These are phyloP conservation scores for Ypsolopha scabrella DNA, from an alignment of 2,888 invertebrate species.

Conservation along the genomic window DNA sequence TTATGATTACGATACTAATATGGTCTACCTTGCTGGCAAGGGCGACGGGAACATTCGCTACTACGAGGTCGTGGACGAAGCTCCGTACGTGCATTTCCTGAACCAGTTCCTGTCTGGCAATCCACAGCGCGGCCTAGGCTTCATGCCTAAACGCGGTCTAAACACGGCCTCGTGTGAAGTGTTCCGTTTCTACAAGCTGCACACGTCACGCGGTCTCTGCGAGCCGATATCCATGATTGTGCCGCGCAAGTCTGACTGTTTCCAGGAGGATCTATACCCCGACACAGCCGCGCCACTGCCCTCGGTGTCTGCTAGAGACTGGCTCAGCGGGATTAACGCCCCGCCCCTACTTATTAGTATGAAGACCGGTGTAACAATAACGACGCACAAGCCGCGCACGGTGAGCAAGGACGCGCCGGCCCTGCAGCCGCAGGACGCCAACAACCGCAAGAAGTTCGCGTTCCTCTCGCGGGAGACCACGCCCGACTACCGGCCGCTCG, in stretches of 20 bases:
- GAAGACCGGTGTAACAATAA: conserved; percentile 81
- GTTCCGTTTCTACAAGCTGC: no score
- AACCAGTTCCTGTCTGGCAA: conserved; percentile 91
- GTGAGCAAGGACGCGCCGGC: conserved; percentile 64
- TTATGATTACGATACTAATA: conserved; percentile 92
- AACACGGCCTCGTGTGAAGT: conserved; percentile 49
- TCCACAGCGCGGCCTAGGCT: conserved; percentile 91
- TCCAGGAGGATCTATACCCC: conserved; percentile 85
- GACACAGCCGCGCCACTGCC: conserved; percentile 89
- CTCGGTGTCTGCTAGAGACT: conserved; percentile 88
- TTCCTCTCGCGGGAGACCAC: conserved; percentile 88
- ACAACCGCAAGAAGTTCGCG: conserved; percentile 88
- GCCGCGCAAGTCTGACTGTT: no score
- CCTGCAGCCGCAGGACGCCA: conserved; percentile 73
- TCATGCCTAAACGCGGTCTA: conserved; percentile 90
- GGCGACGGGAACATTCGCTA: conserved; percentile 96
- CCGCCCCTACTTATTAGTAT: conserved; percentile 85
- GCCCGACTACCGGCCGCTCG: conserved; percentile 86
- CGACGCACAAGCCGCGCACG: conserved; percentile 77
- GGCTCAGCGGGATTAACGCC: conserved; percentile 87
- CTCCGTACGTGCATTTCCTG: conserved; percentile 92
- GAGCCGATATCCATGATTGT: no score
- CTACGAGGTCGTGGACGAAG: conserved; percentile 92
- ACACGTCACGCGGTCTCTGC: no score
- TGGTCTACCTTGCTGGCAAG: conserved; percentile 80